Base-by-base conservation (phyloP, 2,888 invertebrate genomes). In the Cryptosula pallasiana region DNA sequence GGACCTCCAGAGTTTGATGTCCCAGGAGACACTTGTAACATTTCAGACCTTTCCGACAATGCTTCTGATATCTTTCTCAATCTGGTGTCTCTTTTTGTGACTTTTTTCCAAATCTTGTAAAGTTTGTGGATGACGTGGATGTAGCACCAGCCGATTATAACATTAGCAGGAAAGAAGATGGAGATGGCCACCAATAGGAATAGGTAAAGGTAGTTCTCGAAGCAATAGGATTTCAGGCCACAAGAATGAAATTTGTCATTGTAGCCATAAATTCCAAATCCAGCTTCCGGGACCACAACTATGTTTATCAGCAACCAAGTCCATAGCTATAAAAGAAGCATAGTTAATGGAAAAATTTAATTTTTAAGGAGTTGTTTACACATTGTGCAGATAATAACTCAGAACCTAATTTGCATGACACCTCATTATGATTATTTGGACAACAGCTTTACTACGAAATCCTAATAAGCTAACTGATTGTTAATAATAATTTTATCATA, bases 191-290 rank as follows among this genome's bases (percentile, higher is more conserved):
- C 3, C 9, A 63, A 34, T 2, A 34, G 16, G 5, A 20, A 25
- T 3, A 63, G 2, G n/a, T 63, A 63, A 5, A 63, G 20, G 34
- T 63, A 63, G n/a, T 63, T 63, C 29, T 27, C 32, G n/a, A 32
- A 63, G 32, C 63, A 63, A 27, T 63, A 63, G 34, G 63, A 63
- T 5, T 13, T 27, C 5, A 63, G 27, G 9, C 20, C 5, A 32
- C 63, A 63, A 5, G 63, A 25, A 5, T 27, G 25, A 63, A 63
- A 63, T 32, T 63, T 63, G 29, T 34, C 29, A 34, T 34, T 63
- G 63, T 32, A 63, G 2, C 63, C 63, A 63, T 63, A 63, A 2
- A 25, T 27, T 9, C 63, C 63, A 63, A 63, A 63, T 32, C 63
- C 63, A 25, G 63, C 63, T n/a, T 63, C 63, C 5, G 63, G 63